phyloP scores from a whole-genome alignment of 2,888 invertebrate species.

The Lepeophtheirus nordmannii region DNA sequence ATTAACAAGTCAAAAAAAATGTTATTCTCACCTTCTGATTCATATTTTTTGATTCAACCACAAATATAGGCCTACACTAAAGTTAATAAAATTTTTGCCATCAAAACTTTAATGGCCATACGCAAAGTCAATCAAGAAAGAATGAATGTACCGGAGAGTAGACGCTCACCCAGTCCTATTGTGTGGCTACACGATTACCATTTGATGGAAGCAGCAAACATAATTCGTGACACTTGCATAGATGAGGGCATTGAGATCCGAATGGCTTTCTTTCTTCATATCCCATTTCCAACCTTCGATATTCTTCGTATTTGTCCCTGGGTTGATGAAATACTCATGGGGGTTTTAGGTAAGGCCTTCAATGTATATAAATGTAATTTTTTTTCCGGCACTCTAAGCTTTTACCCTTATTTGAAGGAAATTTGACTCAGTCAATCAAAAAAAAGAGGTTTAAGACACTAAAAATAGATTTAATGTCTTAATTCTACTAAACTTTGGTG shows the following conservation, averaged over 20 bases:
- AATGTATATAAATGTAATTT: neutral
- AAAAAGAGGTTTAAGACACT: no score
- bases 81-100: slow-evolving; percentile 66
- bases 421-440: neutral
- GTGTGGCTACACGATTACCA: slow-evolving; percentile 92
- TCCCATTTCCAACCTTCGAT: slow-evolving; percentile 88
- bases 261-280: slow-evolving; percentile 81
- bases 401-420: neutral
- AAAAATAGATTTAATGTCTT: no score
- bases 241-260: slow-evolving; percentile 33
- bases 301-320: slow-evolving; percentile 76
- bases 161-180: slow-evolving; percentile 45
- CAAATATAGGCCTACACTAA: slow-evolving; percentile 54
- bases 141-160: slow-evolving; percentile 39
- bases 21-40: neutral
- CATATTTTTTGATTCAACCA: slow-evolving; percentile 25
- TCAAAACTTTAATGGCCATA: slow-evolving; percentile 55
- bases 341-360: slow-evolving; percentile 52
- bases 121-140: slow-evolving; percentile 39
- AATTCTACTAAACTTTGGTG: no score
- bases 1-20: no score
- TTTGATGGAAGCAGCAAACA: slow-evolving; percentile 76
- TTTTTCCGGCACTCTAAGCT: neutral
- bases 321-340: slow-evolving; percentile 84
- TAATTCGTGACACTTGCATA: slow-evolving; percentile 46